Conservation (phyloP, 2,797 vertebrate genomes). For the Nyctibius grandis region DNA sequence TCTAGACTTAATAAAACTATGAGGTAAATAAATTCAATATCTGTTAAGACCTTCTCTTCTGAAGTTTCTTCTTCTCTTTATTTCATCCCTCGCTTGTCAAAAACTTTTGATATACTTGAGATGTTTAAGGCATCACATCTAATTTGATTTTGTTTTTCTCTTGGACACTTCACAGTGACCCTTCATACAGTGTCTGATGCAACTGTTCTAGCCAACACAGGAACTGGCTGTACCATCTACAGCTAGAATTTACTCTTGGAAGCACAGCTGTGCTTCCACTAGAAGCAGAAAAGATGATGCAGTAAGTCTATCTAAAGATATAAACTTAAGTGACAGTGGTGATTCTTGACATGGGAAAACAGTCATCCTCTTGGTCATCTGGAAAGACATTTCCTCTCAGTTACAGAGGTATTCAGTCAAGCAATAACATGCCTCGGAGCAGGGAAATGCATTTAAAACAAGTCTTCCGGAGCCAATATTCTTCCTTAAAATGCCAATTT, state of each 20-base stretch:
- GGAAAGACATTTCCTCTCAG: background rate
- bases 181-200: background rate
- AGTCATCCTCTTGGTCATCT: background rate
- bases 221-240: background rate
- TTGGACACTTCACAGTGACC: background rate
- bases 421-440: background rate
- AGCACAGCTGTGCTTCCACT: background rate
- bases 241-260: background rate
- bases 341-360: background rate
- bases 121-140: background rate
- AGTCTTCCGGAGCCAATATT: background rate
- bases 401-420: background rate
- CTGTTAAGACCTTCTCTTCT: background rate
- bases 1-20: background rate
- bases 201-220: background rate
- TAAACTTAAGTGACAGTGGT: background rate
- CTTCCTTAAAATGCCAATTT: constrained; percentile 5
- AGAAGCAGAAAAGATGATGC: background rate
- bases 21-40: background rate
- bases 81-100: background rate
- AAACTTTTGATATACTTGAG: background rate
- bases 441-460: background rate
- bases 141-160: background rate
- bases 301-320: background rate
- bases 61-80: background rate